These are phyloP conservation scores for Hermatobates lingyangjiaoensis DNA, from an alignment of 1,140 invertebrate genomes.

Conservation along the genomic window DNA sequence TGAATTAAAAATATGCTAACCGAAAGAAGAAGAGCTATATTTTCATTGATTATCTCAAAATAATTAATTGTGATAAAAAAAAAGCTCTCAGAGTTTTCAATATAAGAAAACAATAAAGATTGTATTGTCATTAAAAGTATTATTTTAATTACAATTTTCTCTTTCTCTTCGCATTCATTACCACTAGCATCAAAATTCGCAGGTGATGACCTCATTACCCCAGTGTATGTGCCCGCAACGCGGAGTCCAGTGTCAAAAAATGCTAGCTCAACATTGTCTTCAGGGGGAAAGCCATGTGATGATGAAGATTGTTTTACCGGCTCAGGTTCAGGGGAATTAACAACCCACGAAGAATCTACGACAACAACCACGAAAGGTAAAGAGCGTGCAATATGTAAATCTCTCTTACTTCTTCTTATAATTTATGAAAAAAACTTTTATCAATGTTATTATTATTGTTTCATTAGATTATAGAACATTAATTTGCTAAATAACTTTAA, in stretches of 20 bases:
- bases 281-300: slow-evolving; percentile 38
- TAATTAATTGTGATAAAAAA: no score
- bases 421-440: no score
- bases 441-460: no score
- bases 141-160: background rate
- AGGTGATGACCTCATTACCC: slow-evolving; percentile 72
- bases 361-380: slow-evolving; percentile 17
- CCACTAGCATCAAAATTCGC: slow-evolving; percentile 3
- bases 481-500: no score
- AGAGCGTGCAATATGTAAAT: no score
- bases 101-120: no score
- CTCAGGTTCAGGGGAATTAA: slow-evolving; percentile 42
- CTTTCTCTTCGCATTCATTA: background rate
- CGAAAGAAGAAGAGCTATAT: no score
- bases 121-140: background rate
- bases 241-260: slow-evolving; percentile 17
- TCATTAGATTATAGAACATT: no score
- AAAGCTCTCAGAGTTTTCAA: no score
- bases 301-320: slow-evolving; percentile 65
- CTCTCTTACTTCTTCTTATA: no score
- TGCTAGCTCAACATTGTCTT: slow-evolving; percentile 15
- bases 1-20: no score
- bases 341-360: slow-evolving; percentile 18
- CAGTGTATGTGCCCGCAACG: slow-evolving; percentile 71
- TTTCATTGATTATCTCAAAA: no score